These are phyloP conservation scores for Syngnathus typhle DNA, from an alignment of 2,113 vertebrate species.

Conservation along the genomic window DNA sequence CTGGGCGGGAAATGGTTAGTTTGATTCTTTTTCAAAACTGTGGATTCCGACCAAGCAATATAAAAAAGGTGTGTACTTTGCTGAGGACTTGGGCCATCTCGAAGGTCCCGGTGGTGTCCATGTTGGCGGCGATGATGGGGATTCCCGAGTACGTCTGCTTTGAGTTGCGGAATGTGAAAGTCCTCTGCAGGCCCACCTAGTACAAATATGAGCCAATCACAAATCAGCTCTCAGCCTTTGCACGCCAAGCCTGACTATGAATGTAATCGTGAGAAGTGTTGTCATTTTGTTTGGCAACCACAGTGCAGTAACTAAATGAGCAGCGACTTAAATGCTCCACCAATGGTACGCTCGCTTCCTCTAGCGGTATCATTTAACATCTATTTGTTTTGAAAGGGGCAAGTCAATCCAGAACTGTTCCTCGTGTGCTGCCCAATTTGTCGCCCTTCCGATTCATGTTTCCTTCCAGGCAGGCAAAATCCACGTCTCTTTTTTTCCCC, in stretches of 20 bases:
- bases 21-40: not conserved
- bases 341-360: not conserved
- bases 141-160: slow-evolving; percentile 93
- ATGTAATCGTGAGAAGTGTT: no score
- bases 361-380: not conserved
- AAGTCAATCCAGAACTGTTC: no score
- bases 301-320: not conserved
- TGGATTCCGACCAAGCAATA: no score
- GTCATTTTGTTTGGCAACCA: no score
- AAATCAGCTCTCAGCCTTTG: not conserved
- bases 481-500: no score
- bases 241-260: no score
- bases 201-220: not conserved
- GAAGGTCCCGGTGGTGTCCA: slow-evolving; percentile 98
- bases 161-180: slow-evolving; percentile 95
- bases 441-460: no score
- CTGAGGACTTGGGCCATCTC: slow-evolving; percentile 92
- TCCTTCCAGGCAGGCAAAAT: no score
- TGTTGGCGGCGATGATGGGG: slow-evolving; percentile 95
- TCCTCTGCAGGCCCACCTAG: slow-evolving; percentile 89
- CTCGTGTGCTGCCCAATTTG: no score
- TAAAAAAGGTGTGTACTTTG: slow-evolving; percentile 72
- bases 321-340: not conserved
- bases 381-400: no score
- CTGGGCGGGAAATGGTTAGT: no score